Evolutionary conservation across 2,113 vertebrate species (phyloP).

Genomic region (Mobula hypostoma): DNA sequence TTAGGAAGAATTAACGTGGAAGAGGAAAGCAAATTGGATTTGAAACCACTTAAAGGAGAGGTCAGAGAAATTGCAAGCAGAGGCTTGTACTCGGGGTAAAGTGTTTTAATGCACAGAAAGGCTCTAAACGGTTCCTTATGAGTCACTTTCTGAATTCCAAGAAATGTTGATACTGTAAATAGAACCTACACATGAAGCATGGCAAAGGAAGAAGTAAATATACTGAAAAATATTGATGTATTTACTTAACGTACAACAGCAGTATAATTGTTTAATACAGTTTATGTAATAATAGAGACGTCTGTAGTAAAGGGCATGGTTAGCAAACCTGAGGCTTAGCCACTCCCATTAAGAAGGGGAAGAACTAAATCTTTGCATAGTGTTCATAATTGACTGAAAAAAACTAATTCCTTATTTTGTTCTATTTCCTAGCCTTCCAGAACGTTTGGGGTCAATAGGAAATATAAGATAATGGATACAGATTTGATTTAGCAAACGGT

Average conservation of each 20-base stretch:
- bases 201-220: neutral
- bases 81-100: neutral
- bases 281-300: conserved; percentile 31
- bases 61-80: neutral
- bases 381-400: neutral
- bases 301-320: conserved; percentile 24
- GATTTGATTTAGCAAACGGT: neutral
- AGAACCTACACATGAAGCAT: neutral
- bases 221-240: conserved; percentile 28
- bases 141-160: neutral
- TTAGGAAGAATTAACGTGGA: conserved; percentile 17
- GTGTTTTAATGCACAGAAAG: neutral
- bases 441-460: neutral
- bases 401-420: neutral
- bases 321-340: conserved; percentile 13
- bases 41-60: conserved; percentile 46
- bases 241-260: neutral
- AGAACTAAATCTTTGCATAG: neutral
- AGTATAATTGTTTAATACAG: neutral
- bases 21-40: conserved; percentile 47
- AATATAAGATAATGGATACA: neutral
- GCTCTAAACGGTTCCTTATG: neutral
- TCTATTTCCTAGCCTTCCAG: neutral
- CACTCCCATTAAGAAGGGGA: neutral
- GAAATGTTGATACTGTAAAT: neutral